phyloP scores from a whole-genome alignment of 2,888 invertebrate genomes.

The Ischnura elegans region DNA sequence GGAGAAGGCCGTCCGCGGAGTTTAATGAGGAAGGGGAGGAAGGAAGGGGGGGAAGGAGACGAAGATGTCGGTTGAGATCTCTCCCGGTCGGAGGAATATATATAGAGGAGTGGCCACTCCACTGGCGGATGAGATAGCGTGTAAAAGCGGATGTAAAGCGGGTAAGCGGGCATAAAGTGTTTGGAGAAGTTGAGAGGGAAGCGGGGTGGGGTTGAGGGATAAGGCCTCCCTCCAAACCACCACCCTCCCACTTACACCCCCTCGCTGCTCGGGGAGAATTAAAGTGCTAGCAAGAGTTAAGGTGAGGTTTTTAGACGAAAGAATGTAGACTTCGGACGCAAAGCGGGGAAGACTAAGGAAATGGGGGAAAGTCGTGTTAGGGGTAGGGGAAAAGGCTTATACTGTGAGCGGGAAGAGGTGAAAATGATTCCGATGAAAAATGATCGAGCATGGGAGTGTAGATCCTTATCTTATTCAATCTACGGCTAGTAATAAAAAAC shows the following conservation, averaged over 20 bases:
- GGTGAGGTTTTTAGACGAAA: neutral
- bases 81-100: neutral
- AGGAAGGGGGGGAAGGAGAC: neutral
- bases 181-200: too few species aligned
- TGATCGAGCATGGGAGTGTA: neutral
- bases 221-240: neutral
- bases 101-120: neutral
- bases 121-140: neutral
- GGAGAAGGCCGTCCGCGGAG: slow-evolving; percentile 12
- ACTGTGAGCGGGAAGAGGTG: neutral
- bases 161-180: slow-evolving; percentile 26
- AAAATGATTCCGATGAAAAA: neutral
- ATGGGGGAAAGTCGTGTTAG: neutral
- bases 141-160: slow-evolving; percentile 37
- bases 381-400: neutral
- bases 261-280: neutral
- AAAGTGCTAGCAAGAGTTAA: neutral
- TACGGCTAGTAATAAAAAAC: too few species aligned
- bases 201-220: neutral
- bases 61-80: neutral
- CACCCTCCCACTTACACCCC: neutral
- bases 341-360: neutral
- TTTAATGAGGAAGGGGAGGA: neutral
- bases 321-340: neutral
- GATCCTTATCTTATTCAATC: too few species aligned